Percentiles rank a stretch among this genome's conserved stretches.
Conservation (phyloP, 2,888 invertebrate species). For the Thalpophila matura region DNA sequence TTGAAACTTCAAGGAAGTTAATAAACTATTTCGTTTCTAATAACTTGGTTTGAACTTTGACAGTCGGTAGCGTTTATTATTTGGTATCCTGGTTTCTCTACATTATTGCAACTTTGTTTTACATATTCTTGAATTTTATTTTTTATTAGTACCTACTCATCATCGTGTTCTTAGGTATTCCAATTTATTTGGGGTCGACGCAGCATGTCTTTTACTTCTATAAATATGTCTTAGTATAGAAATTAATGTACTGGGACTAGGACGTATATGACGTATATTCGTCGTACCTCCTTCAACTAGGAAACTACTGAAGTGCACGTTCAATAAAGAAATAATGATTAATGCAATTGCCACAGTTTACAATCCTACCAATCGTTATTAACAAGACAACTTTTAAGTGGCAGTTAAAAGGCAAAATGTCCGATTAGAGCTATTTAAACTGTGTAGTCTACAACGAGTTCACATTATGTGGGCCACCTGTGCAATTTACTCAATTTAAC, state of each 20-base stretch:
- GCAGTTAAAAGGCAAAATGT: slow-evolving; percentile 69
- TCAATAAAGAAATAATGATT: slow-evolving; percentile 29
- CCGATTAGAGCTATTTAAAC: slow-evolving; percentile 71
- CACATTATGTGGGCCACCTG: slow-evolving; percentile 76
- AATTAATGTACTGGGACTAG: not conserved
- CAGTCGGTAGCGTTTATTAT: slow-evolving; percentile 1
- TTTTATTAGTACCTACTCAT: too few species aligned
- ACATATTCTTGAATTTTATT: not conserved
- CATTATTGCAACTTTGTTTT: not conserved
- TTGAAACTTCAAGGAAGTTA: slow-evolving; percentile 28
- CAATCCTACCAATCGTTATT: slow-evolving; percentile 35
- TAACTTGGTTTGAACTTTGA: slow-evolving; percentile 27
- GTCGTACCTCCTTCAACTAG: not conserved
- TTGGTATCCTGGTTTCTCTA: not conserved
- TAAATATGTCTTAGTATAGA: not conserved
- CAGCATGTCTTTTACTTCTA: too few species aligned
- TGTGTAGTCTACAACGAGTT: slow-evolving; percentile 63
- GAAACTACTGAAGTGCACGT: slow-evolving; percentile 38
- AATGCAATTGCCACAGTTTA: slow-evolving; percentile 39
- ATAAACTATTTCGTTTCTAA: slow-evolving; percentile 19
- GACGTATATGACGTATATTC: not conserved
- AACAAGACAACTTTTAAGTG: slow-evolving; percentile 66
- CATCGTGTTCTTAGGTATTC: too few species aligned
- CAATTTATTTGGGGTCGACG: too few species aligned
- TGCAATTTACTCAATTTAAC: slow-evolving; percentile 83